phyloP scores from a whole-genome alignment of 2,888 invertebrate genomes.

The Malachius bipustulatus region DNA sequence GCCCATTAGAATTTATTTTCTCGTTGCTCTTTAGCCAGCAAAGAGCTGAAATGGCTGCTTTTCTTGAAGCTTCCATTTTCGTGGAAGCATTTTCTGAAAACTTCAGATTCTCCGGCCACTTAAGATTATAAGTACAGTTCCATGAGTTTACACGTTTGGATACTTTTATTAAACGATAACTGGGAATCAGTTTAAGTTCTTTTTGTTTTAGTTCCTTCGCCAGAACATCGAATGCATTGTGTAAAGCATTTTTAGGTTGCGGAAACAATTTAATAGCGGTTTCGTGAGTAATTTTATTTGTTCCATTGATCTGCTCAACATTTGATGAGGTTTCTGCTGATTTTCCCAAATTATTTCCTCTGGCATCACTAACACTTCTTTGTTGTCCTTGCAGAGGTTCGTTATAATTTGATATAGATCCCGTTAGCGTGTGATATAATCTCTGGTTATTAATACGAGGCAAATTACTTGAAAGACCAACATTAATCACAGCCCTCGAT shows the following conservation, averaged over 20 bases:
- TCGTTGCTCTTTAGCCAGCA: constrained; percentile 41
- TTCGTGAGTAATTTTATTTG: no score
- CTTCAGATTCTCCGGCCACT: constrained; percentile 46
- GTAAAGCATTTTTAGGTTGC: constrained; percentile 39
- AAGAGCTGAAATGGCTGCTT: constrained; percentile 43
- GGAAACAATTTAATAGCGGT: constrained; percentile 42
- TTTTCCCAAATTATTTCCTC: background rate
- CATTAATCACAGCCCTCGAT: no score
- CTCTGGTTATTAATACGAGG: no score
- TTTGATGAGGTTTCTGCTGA: constrained; percentile 1
- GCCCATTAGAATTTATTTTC: constrained; percentile 39
- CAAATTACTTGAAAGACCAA: no score
- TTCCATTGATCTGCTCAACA: no score
- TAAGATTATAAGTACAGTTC: constrained; percentile 42
- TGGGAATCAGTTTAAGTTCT: constrained; percentile 30
- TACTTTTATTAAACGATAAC: constrained; percentile 30
- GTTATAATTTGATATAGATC: background rate
- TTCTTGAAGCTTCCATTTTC: constrained; percentile 43
- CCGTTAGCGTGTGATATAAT: no score
- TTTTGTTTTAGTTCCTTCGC: constrained; percentile 35
- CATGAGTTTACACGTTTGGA: constrained; percentile 33
- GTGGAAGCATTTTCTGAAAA: constrained; percentile 42
- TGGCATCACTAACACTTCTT: background rate
- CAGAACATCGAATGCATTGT: constrained; percentile 38
- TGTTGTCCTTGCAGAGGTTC: no score